Conservation (phyloP, 2,888 invertebrate genomes). For the Parnassius smintheus region DNA sequence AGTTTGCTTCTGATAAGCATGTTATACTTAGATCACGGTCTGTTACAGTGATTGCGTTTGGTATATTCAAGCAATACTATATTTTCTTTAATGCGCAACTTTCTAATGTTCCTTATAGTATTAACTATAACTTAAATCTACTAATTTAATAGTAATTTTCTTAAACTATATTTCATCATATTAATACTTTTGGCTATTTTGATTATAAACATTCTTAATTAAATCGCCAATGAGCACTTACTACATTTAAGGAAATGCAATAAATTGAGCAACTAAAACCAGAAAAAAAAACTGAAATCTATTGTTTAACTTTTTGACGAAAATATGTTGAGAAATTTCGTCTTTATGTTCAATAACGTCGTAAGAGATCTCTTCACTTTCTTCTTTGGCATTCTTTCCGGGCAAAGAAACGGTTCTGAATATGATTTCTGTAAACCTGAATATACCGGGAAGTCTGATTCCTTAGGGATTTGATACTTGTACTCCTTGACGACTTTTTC, state of each 20-base stretch:
- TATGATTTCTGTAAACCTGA: constrained; percentile 57
- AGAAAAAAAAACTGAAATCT: constrained; percentile 28
- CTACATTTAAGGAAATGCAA: constrained; percentile 64
- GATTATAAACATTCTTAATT: constrained; percentile 13
- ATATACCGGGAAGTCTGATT: constrained; percentile 39
- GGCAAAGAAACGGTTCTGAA: constrained; percentile 68
- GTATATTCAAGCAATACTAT: no score
- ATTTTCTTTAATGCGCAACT: not conserved
- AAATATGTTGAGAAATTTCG: constrained; percentile 73
- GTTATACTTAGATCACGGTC: not conserved
- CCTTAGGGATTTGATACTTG: constrained; percentile 66
- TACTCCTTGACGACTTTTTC: constrained; percentile 75
- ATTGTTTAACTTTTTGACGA: constrained; percentile 63
- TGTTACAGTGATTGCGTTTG: not conserved
- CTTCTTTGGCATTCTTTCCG: constrained; percentile 64
- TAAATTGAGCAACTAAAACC: constrained; percentile 69
- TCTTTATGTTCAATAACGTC: constrained; percentile 69
- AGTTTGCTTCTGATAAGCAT: constrained; percentile 7
- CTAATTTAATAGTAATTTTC: not conserved
- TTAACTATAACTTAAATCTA: not conserved
- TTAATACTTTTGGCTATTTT: constrained; percentile 16
- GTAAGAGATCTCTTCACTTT: constrained; percentile 75
- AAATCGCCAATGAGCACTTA: constrained; percentile 26
- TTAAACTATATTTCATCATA: constrained; percentile 5
- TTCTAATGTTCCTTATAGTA: no score